These are phyloP conservation scores for Harpagoxenus sublaevis DNA, from an alignment of 2,888 invertebrate genomes.

Conservation along the genomic window DNA sequence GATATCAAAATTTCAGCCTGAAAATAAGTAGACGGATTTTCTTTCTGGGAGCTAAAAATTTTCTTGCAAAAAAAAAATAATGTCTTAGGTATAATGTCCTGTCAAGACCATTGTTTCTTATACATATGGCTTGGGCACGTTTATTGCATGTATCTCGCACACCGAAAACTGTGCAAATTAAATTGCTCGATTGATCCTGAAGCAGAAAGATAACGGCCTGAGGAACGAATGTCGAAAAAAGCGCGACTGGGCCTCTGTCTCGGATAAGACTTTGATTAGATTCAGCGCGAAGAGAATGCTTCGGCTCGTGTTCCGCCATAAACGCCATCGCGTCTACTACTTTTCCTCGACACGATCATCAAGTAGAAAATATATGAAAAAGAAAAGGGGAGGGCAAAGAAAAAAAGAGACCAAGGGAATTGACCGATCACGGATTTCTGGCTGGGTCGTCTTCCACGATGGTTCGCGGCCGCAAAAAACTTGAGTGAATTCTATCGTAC, in stretches of 20 bases:
- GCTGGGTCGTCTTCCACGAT: constrained; percentile 40
- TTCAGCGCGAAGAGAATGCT: neutral
- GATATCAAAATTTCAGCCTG: neutral
- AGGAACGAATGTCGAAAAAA: neutral
- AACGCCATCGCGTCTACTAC: neutral
- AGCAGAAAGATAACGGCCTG: neutral
- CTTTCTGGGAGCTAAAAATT: neutral
- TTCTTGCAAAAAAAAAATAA: no score
- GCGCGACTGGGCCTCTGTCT: neutral
- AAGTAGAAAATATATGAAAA: constrained; percentile 47
- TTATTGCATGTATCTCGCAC: no score
- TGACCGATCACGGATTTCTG: constrained; percentile 56
- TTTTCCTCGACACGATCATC: neutral
- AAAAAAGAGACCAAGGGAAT: constrained; percentile 33
- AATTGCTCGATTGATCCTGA: neutral
- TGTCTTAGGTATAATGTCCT: neutral
- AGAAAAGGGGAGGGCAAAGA: neutral
- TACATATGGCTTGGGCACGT: constrained; percentile 76
- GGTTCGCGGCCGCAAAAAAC: constrained; percentile 54
- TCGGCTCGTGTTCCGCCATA: constrained; percentile 20
- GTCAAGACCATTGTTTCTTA: constrained; percentile 78
- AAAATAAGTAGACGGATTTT: neutral
- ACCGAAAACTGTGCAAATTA: no score
- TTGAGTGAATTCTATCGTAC: constrained; percentile 58
- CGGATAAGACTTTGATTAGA: constrained; percentile 22